A percentile compares a stretch with the other conserved stretches of the same genome.
These are phyloP conservation scores for Heteronetta atricapilla DNA, from an alignment of 2,113 vertebrate genomes.

Conservation along the genomic window DNA sequence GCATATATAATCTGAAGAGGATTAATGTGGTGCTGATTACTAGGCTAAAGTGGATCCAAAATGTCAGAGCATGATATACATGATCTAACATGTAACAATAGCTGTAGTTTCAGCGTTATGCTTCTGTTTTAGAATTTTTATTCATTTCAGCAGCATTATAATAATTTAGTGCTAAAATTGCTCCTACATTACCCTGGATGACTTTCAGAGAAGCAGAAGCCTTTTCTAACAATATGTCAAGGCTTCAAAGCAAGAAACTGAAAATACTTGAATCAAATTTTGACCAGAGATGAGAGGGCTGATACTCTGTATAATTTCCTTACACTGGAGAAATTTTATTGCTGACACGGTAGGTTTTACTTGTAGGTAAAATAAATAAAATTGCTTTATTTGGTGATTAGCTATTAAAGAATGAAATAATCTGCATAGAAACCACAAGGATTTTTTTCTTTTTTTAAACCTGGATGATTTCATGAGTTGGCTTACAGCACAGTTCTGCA, in stretches of 20 bases:
- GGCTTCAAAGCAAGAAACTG: not conserved
- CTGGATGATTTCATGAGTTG: not conserved
- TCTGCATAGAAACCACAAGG: not conserved
- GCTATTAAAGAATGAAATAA: not conserved
- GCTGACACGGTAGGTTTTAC: not conserved
- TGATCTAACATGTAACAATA: constrained; percentile 29
- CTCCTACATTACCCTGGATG: not conserved
- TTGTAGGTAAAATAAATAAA: not conserved
- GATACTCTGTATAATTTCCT: not conserved
- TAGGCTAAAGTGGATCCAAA: constrained; percentile 11
- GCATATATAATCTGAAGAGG: not conserved
- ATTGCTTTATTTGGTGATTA: not conserved
- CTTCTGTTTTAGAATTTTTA: not conserved
- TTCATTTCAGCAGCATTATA: not conserved
- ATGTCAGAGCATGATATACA: not conserved
- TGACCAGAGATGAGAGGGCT: not conserved
- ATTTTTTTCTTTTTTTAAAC: not conserved
- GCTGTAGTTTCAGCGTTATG: not conserved
- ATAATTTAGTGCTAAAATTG: not conserved
- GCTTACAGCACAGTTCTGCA: not conserved
- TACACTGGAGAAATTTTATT: not conserved
- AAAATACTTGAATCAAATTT: not conserved
- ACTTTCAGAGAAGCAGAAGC: not conserved
- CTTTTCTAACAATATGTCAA: not conserved
- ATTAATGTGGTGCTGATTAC: not conserved